Conservation (phyloP, 2,113 vertebrate genomes). For the Phainopepla nitens region DNA sequence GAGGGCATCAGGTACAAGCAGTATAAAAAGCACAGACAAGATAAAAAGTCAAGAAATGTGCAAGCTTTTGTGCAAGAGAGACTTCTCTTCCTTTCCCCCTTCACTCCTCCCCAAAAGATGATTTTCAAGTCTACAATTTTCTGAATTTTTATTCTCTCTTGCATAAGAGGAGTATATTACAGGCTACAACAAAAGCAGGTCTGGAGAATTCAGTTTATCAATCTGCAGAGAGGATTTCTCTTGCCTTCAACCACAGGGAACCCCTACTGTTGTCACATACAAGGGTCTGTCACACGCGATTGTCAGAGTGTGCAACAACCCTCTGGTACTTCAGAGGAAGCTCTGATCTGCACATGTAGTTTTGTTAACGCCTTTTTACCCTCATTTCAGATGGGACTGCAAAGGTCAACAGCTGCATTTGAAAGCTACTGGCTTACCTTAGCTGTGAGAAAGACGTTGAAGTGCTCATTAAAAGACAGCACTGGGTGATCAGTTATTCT, state of each 20-base stretch:
- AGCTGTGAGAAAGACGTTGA: constrained; percentile 89
- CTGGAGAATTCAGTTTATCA: not conserved
- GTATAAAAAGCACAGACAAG: not conserved
- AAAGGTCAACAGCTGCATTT: not conserved
- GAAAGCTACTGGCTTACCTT: constrained; percentile 78
- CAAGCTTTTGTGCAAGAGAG: not conserved
- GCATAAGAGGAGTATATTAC: not conserved
- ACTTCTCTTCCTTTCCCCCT: not conserved
- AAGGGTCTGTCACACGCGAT: not conserved
- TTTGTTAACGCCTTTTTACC: not conserved
- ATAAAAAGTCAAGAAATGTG: not conserved
- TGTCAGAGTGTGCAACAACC: not conserved
- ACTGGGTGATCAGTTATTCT: constrained; percentile 94
- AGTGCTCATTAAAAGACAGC: constrained; percentile 94
- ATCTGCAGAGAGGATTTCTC: not conserved
- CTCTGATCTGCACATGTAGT: not conserved
- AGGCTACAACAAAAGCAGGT: not conserved
- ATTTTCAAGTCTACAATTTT: not conserved
- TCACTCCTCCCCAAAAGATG: not conserved
- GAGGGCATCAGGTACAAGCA: not conserved
- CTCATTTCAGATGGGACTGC: not conserved
- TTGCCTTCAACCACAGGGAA: not conserved
- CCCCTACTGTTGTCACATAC: not conserved
- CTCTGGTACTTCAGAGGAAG: not conserved
- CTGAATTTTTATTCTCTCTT: not conserved